These are phyloP conservation scores for Varanus salvator DNA, from an alignment of 2,113 vertebrate species.

Conservation along the genomic window DNA sequence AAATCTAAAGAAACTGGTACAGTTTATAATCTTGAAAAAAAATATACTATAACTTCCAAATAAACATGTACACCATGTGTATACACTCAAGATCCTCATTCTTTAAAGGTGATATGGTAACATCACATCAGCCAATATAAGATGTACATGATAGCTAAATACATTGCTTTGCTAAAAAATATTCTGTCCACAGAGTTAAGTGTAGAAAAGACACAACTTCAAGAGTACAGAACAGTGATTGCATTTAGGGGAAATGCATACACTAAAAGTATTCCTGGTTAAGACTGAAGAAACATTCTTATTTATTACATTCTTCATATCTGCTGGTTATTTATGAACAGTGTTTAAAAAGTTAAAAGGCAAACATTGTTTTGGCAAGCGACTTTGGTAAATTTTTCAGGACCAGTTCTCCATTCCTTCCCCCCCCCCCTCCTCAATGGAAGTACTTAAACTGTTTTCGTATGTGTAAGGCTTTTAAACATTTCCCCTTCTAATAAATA, in stretches of 20 bases:
- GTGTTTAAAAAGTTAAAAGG: slow-evolving; percentile 66
- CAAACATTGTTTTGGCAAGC: slow-evolving; percentile 82
- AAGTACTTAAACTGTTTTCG: slow-evolving; percentile 75
- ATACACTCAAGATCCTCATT: slow-evolving; percentile 74
- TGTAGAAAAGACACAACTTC: slow-evolving; percentile 31
- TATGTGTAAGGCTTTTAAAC: slow-evolving; percentile 79
- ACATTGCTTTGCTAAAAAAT: slow-evolving; percentile 17
- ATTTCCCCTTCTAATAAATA: slow-evolving; percentile 82
- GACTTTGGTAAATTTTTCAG: slow-evolving; percentile 79
- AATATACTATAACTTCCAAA: slow-evolving; percentile 80
- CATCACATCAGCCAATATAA: slow-evolving; percentile 77
- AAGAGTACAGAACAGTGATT: slow-evolving; percentile 9
- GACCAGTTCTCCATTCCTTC: slow-evolving; percentile 44
- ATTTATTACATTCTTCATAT: slow-evolving; percentile 59
- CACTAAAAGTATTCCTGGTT: slow-evolving; percentile 40
- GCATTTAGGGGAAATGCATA: slow-evolving; percentile 42
- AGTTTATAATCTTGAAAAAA: slow-evolving; percentile 74
- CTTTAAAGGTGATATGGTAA: slow-evolving; percentile 66
- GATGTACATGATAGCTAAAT: slow-evolving; percentile 50
- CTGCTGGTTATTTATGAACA: slow-evolving; percentile 57
- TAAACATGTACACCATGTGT: slow-evolving; percentile 80
- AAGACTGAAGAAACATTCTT: slow-evolving; percentile 56
- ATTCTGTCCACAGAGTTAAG: slow-evolving; percentile 16
- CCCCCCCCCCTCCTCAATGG: slow-evolving; percentile 39
- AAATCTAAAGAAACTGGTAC: slow-evolving; percentile 71